Conservation (phyloP, 2,113 vertebrate species). For the Labrus mixtus region DNA sequence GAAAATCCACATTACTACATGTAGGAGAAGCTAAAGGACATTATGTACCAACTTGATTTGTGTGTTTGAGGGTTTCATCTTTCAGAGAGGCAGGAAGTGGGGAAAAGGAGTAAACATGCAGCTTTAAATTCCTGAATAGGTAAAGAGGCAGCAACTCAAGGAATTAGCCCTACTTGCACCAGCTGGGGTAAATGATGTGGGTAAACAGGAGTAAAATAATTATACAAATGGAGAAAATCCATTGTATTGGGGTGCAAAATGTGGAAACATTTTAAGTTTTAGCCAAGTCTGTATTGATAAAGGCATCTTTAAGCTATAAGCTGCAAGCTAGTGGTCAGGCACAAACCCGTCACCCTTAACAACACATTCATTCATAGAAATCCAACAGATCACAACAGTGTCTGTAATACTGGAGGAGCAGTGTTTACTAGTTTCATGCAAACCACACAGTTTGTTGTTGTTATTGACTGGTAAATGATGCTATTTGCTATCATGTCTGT, state of each 20-base stretch:
- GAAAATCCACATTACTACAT: conserved; percentile 43
- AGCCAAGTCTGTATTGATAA: conserved; percentile 44
- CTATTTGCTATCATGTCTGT: conserved; percentile 8
- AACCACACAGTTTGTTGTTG: not conserved
- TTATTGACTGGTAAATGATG: not conserved
- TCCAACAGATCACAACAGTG: conserved; percentile 24
- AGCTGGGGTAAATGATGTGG: conserved; percentile 17
- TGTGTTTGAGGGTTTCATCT: conserved; percentile 9
- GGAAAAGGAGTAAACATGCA: conserved; percentile 24
- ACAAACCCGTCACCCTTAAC: conserved; percentile 26
- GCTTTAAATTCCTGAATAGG: conserved; percentile 8
- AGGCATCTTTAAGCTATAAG: conserved; percentile 46
- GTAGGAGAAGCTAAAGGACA: conserved; percentile 27
- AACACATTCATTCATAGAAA: conserved; percentile 45
- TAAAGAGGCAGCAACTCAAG: not conserved
- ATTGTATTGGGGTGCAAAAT: conserved; percentile 8
- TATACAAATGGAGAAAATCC: not conserved
- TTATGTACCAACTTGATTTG: conserved; percentile 24
- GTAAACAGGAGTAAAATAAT: conserved; percentile 8
- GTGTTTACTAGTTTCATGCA: not conserved
- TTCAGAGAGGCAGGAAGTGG: conserved; percentile 5
- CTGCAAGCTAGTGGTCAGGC: conserved; percentile 21
- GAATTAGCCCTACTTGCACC: conserved; percentile 14
- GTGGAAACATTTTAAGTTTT: not conserved
- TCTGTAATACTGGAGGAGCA: not conserved